Conservation (phyloP, 2,888 invertebrate genomes). For the Mylabris sibirica region DNA sequence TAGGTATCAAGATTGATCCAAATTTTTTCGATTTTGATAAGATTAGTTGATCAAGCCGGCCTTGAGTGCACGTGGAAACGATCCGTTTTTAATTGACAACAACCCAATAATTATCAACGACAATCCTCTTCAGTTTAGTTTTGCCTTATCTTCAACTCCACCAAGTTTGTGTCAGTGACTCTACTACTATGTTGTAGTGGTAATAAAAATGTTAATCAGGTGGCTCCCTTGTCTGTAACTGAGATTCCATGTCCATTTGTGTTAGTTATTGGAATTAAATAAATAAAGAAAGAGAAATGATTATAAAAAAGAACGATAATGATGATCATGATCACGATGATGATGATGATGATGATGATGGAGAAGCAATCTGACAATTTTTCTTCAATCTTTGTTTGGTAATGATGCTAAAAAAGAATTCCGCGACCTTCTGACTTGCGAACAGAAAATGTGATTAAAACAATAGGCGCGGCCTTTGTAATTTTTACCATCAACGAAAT, state of each 20-base stretch:
- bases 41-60: neutral
- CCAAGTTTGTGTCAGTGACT: constrained; percentile 5
- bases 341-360: neutral
- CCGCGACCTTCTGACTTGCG: constrained; percentile 15
- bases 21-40: neutral
- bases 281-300: neutral
- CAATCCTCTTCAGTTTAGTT: neutral
- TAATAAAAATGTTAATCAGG: constrained; percentile 18
- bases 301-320: neutral
- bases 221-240: constrained; percentile 13
- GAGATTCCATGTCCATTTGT: constrained; percentile 9
- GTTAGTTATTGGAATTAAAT: constrained; percentile 4
- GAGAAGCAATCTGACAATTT: constrained; percentile 1
- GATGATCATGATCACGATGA: neutral
- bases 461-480: constrained; percentile 40
- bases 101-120: neutral
- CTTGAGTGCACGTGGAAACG: neutral
- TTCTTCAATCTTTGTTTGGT: neutral
- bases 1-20: neutral
- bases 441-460: constrained; percentile 34
- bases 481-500: constrained; percentile 18
- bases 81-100: neutral
- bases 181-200: constrained; percentile 7
- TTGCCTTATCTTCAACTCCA: neutral
- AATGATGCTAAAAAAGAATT: neutral